Conservation (phyloP, 2,888 invertebrate genomes). For the Tenthredo livida region DNA sequence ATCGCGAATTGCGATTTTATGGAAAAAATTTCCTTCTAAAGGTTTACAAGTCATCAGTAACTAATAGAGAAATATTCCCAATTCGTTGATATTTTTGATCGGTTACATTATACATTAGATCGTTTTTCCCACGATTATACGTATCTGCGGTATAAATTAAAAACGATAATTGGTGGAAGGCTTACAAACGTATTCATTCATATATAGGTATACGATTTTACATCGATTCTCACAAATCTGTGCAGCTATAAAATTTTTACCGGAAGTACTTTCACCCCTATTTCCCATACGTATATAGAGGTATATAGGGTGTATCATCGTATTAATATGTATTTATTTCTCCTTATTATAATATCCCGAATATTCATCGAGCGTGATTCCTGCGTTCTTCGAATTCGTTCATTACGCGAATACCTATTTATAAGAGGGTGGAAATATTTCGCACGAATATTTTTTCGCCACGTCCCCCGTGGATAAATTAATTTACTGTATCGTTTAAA, state of each 20-base stretch:
- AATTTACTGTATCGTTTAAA: too few species aligned
- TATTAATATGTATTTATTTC: constrained; percentile 32
- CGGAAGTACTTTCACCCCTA: constrained; percentile 23
- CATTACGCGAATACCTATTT: background rate
- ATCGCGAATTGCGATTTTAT: too few species aligned
- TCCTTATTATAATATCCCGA: background rate
- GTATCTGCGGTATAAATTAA: background rate
- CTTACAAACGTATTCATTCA: background rate
- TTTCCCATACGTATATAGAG: background rate
- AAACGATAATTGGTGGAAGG: background rate
- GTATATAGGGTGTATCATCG: background rate
- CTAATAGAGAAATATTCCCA: too few species aligned
- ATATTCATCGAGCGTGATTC: constrained; percentile 31
- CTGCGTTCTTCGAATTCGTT: constrained; percentile 6
- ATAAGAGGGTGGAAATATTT: constrained; percentile 4
- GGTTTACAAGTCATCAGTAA: too few species aligned
- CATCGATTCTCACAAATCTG: constrained; percentile 26
- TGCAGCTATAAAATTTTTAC: background rate
- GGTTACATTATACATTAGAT: background rate
- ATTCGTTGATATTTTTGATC: too few species aligned
- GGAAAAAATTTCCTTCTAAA: too few species aligned
- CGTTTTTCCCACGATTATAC: background rate
- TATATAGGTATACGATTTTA: background rate
- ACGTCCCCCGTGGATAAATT: background rate
- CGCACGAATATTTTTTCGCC: background rate